Conservation (phyloP, 2,113 vertebrate species). For the Oryzias celebensis region DNA sequence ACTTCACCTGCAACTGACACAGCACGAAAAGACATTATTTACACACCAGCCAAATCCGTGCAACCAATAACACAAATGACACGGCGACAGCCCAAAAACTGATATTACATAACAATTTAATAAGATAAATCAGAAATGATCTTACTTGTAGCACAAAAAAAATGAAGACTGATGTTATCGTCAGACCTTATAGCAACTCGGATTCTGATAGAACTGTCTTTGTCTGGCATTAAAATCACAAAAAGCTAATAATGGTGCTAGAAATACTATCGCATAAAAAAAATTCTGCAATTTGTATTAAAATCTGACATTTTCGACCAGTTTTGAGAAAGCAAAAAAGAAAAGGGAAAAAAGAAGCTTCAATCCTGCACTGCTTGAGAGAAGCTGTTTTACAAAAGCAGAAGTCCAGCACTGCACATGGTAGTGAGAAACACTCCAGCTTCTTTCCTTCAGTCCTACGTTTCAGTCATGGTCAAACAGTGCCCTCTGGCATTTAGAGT, state of each 20-base stretch:
- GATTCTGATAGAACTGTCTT: too few species aligned
- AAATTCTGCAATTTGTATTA: too few species aligned
- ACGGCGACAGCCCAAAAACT: not conserved
- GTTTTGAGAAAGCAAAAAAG: too few species aligned
- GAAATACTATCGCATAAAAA: too few species aligned
- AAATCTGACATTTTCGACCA: too few species aligned
- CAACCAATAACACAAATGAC: not conserved
- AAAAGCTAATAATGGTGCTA: too few species aligned
- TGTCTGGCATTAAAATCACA: too few species aligned
- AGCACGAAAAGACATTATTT: not conserved
- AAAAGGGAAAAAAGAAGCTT: not conserved
- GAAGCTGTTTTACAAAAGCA: too few species aligned
- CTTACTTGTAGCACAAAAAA: not conserved
- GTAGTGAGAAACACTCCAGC: not conserved
- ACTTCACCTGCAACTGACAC: slow-evolving; percentile 75
- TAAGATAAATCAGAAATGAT: not conserved
- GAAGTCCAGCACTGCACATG: not conserved
- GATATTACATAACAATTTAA: not conserved
- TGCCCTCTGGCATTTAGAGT: slow-evolving; percentile 31
- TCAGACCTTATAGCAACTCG: too few species aligned
- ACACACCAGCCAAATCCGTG: not conserved
- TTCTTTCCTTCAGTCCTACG: not conserved
- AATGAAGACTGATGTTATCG: too few species aligned
- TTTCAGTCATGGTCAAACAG: slow-evolving; percentile 20
- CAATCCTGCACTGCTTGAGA: not conserved